These are phyloP conservation scores for Rattus norvegicus DNA, from an alignment of 2,113 vertebrate genomes.

Conservation along the genomic window DNA sequence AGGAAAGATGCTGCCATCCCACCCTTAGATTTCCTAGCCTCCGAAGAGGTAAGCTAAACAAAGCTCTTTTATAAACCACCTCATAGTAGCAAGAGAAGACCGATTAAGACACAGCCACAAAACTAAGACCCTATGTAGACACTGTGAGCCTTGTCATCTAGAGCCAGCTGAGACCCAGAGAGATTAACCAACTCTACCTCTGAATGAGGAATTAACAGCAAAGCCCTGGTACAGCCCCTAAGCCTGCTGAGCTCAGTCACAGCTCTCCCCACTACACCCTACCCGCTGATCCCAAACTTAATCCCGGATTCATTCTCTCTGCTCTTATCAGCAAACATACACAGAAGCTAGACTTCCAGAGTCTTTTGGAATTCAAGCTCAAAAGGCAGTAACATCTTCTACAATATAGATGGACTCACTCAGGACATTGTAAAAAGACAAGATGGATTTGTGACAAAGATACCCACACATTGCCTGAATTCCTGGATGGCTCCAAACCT, in stretches of 20 bases:
- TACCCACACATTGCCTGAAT: background rate
- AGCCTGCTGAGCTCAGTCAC: background rate
- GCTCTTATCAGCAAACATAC: background rate
- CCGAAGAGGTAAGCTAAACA: background rate
- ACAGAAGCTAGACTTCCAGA: background rate
- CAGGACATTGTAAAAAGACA: background rate
- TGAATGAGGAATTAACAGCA: background rate
- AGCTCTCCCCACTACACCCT: background rate
- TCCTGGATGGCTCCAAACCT: background rate
- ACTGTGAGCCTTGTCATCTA: background rate
- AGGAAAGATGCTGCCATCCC: background rate
- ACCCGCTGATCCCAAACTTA: background rate
- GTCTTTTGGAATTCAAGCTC: conserved; percentile 5
- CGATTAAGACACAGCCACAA: background rate
- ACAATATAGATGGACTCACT: background rate
- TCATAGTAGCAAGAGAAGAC: background rate
- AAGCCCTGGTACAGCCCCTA: background rate
- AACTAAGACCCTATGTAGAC: background rate
- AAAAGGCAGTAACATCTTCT: background rate
- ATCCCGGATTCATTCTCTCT: background rate
- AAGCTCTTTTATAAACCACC: background rate
- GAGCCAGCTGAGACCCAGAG: background rate
- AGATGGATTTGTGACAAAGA: background rate
- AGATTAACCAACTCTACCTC: background rate
- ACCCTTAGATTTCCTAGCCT: background rate